A percentile compares a stretch with the other conserved stretches of the same genome.
phyloP scores from a whole-genome alignment of 1,140 invertebrate genomes.

The Nephila pilipes region DNA sequence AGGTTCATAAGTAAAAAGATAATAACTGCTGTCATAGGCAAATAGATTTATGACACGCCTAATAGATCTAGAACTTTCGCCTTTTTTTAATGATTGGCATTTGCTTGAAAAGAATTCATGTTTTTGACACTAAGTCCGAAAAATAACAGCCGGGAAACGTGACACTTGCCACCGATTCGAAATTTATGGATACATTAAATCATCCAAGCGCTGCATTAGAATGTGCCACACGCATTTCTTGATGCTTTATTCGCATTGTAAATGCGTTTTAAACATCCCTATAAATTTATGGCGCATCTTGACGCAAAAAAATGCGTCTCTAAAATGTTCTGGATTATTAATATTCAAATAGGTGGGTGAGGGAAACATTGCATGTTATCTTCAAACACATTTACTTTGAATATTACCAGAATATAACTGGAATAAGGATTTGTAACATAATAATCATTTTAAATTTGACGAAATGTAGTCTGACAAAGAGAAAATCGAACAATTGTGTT shows the following conservation, averaged over 20 bases:
- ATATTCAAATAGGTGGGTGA: neutral
- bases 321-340: neutral
- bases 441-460: no score
- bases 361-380: neutral
- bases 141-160: conserved; percentile 3
- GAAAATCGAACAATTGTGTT: no score
- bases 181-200: neutral
- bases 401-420: no score
- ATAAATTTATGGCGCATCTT: neutral
- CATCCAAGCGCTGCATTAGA: neutral
- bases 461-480: no score
- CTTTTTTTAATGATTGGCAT: conserved; percentile 6
- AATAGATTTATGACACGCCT: neutral
- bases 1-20: neutral
- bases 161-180: conserved; percentile 2
- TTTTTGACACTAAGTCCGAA: conserved; percentile 38
- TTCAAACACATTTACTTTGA: neutral
- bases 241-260: neutral
- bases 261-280: neutral
- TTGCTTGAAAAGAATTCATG: neutral
- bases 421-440: no score
- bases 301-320: neutral
- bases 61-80: neutral
- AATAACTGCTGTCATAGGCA: neutral
- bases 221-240: conserved; percentile 24